Evolutionary conservation across 2,888 invertebrate species (phyloP).

Genomic region (Acheta domesticus): DNA sequence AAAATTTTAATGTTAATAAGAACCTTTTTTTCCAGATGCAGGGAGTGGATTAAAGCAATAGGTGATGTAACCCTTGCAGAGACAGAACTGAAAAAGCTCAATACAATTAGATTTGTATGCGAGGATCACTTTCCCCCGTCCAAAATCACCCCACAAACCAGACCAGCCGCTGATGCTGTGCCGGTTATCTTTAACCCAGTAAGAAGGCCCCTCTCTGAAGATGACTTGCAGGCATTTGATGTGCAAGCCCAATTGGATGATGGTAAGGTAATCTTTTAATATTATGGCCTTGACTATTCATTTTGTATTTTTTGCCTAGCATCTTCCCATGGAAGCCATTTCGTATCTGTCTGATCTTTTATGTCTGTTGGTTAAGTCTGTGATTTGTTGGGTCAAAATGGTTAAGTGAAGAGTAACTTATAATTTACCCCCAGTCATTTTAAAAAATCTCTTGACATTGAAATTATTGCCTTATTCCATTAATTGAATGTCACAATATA

Average conservation of each 20-base stretch:
- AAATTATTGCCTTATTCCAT: too few relatives aligned
- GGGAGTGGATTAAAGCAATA: background rate
- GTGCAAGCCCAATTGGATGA: background rate
- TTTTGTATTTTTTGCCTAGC: too few relatives aligned
- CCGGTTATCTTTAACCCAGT: background rate
- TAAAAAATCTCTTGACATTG: too few relatives aligned
- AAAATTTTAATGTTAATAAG: too few relatives aligned
- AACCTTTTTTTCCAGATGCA: background rate
- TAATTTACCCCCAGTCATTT: too few relatives aligned
- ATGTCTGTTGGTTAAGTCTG: too few relatives aligned
- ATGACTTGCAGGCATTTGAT: background rate
- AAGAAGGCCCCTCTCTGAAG: background rate
- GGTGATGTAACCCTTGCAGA: background rate
- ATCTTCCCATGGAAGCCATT: too few relatives aligned
- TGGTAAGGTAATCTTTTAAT: background rate
- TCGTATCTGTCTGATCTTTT: too few relatives aligned
- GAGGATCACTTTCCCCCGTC: slow-evolving; percentile 4
- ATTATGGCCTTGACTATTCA: too few relatives aligned
- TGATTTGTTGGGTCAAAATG: too few relatives aligned
- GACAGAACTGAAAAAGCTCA: slow-evolving; percentile 4
- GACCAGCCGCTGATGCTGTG: background rate
- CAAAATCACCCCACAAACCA: background rate
- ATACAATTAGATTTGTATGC: background rate
- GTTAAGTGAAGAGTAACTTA: too few relatives aligned
- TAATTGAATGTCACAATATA: too few relatives aligned